Base-by-base conservation (phyloP, 2,797 vertebrate genomes). In the Nannoperca australis region DNA sequence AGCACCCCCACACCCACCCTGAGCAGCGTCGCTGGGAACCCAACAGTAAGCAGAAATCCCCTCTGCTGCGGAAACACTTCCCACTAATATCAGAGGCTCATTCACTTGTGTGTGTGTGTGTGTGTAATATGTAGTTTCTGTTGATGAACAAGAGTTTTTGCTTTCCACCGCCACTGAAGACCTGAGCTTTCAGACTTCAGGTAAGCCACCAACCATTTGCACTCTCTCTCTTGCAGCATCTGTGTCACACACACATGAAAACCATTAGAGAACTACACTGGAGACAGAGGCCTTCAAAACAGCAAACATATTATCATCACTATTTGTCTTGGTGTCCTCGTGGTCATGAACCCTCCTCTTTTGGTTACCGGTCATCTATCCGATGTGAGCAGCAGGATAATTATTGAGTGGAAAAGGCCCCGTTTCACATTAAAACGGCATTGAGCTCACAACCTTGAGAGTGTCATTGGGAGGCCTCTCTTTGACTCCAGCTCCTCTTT, bases 391-490 rank as follows among this genome's bases (percentile, higher is more conserved):
- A 74, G 61, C 51, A 49, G 17, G 40, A 67, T 49, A 44, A 77
- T 73, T 69, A 82, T 70, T 68, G 74, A 85, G 73, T 73, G 47
- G 34, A 85, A 88, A 88, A 77, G 49, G 63, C 71, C 44, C 56
- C 7, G 74, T 90, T 93, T 83, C 69, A 78, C 78, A 87, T 89
- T 82, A 89, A 91, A 91, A 87, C 82, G 67, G 79, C 82, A 55
- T 27, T 14, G 71, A 78, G 85, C 85, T 84, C 74, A 36, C 90
- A 90, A 92, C 92, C 92, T 94, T 92, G 89, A 90, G 80, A 71
- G 78, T 90, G 93, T 93, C 92, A 92, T 92, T 93, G 91, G 88
- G 78, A 90, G 84, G 86, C 85, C 88, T 85, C 75, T 34, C 78
- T 85, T 77, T 88, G 89, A 91, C 89, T 91, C 85, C 66, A 60